phyloP scores from a whole-genome alignment of 2,888 invertebrate species.

The Mythimna lalbum region DNA sequence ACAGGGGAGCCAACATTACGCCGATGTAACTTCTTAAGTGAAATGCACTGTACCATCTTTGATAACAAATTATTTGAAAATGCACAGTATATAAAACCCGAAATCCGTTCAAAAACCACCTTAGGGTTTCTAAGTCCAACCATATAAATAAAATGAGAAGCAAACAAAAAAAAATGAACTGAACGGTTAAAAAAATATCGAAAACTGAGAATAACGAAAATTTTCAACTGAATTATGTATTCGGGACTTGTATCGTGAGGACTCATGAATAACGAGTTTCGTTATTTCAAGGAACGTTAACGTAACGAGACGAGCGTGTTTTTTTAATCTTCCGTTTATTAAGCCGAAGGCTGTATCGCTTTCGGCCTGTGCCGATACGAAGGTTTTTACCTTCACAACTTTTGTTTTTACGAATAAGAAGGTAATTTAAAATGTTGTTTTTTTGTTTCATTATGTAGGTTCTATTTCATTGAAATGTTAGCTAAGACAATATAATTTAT shows the following conservation, averaged over 20 bases:
- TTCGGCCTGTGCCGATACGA: constrained; percentile 33
- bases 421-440: constrained; percentile 33
- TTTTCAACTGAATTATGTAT: constrained; percentile 63
- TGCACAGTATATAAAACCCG: background rate
- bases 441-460: background rate
- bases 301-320: constrained; percentile 59
- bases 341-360: constrained; percentile 50
- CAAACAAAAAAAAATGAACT: constrained; percentile 36
- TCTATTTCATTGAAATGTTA: constrained; percentile 5
- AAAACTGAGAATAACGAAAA: constrained; percentile 36
- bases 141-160: constrained; percentile 22
- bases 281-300: constrained; percentile 67
- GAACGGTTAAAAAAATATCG: constrained; percentile 34
- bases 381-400: constrained; percentile 33
- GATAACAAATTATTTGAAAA: background rate
- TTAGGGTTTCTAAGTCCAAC: background rate
- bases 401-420: constrained; percentile 25
- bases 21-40: too few species aligned
- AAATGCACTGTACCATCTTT: background rate
- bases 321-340: constrained; percentile 58
- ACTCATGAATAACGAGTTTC: constrained; percentile 66
- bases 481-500: background rate
- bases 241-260: constrained; percentile 61
- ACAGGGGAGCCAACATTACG: too few species aligned
- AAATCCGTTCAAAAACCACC: background rate